phyloP scores from a whole-genome alignment of 2,797 vertebrate genomes.

The Neoniphon sammara region DNA sequence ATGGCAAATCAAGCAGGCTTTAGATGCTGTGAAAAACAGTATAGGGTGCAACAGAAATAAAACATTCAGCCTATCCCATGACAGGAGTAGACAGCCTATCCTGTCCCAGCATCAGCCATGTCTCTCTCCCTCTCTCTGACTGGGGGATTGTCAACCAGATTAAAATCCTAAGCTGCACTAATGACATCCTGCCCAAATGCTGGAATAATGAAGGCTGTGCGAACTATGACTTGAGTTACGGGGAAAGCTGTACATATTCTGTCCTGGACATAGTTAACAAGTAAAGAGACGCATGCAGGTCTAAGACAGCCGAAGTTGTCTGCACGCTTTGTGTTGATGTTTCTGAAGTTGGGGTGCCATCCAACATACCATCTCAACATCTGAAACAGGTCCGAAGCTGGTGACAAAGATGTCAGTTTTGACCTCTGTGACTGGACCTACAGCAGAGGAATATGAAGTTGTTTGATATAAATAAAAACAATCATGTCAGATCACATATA shows the following conservation, averaged over 20 bases:
- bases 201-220: conserved; percentile 81
- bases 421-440: conserved; percentile 87
- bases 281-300: conserved; percentile 13
- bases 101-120: conserved; percentile 73
- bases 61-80: conserved; percentile 75
- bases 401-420: conserved; percentile 90
- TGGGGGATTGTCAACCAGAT: conserved; percentile 84
- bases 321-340: conserved; percentile 10
- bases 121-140: conserved; percentile 52
- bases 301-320: conserved; percentile 15
- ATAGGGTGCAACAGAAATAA: conserved; percentile 68
- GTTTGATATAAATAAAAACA: conserved; percentile 16
- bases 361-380: conserved; percentile 89
- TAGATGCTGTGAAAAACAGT: conserved; percentile 62
- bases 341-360: conserved; percentile 31
- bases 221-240: conserved; percentile 62
- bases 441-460: conserved; percentile 43
- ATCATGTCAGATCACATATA: conserved; percentile 21
- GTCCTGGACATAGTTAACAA: conserved; percentile 13
- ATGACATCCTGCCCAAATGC: conserved; percentile 85
- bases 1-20: conserved; percentile 63
- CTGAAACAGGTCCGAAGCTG: conserved; percentile 89
- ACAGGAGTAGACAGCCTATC: conserved; percentile 69
- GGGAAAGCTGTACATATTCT: conserved; percentile 31
- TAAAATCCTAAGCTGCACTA: conserved; percentile 86